A percentile compares a stretch with the other conserved stretches of the same genome.
Conservation (phyloP, 2,888 invertebrate genomes). For the Drosophila peninsularis region DNA sequence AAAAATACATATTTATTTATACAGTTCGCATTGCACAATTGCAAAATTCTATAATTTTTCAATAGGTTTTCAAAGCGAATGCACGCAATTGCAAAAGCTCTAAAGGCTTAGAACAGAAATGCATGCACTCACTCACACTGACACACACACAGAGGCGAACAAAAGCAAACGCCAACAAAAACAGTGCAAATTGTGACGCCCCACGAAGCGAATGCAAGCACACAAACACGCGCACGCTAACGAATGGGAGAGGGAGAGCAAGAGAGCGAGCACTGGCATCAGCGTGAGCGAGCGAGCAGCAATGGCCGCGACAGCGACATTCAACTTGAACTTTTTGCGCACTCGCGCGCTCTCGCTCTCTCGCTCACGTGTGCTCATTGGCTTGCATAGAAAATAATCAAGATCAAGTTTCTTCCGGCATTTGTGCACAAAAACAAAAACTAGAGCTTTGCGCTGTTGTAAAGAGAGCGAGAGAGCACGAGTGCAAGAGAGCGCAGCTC, state of each 20-base stretch:
- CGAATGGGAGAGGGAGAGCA: slow-evolving; percentile 15
- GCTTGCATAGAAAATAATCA: slow-evolving; percentile 73
- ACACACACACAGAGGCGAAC: slow-evolving; percentile 9
- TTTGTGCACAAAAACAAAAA: slow-evolving; percentile 70
- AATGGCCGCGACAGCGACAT: slow-evolving; percentile 70
- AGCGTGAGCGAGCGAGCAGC: slow-evolving; percentile 27
- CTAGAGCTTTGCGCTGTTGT: slow-evolving; percentile 57
- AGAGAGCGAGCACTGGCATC: slow-evolving; percentile 17
- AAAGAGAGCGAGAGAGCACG: slow-evolving; percentile 31
- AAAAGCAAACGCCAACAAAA: slow-evolving; percentile 41
- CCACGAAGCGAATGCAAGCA: slow-evolving; percentile 39
- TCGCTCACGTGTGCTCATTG: slow-evolving; percentile 38
- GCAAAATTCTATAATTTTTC: slow-evolving; percentile 41
- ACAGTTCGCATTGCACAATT: slow-evolving; percentile 47
- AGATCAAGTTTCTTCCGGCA: slow-evolving; percentile 82
- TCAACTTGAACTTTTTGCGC: slow-evolving; percentile 82
- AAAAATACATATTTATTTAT: slow-evolving; percentile 27
- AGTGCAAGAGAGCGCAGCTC: slow-evolving; percentile 8
- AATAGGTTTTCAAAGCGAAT: slow-evolving; percentile 31
- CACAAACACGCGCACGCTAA: slow-evolving; percentile 4
- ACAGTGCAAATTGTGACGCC: slow-evolving; percentile 64
- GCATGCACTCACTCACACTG: slow-evolving; percentile 27
- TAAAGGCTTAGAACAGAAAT: slow-evolving; percentile 54
- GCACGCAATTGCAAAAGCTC: slow-evolving; percentile 58
- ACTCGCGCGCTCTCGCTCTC: slow-evolving; percentile 31